These are phyloP conservation scores for Pygmarrhopalites habei DNA, from an alignment of 1,140 invertebrate species.

Conservation along the genomic window DNA sequence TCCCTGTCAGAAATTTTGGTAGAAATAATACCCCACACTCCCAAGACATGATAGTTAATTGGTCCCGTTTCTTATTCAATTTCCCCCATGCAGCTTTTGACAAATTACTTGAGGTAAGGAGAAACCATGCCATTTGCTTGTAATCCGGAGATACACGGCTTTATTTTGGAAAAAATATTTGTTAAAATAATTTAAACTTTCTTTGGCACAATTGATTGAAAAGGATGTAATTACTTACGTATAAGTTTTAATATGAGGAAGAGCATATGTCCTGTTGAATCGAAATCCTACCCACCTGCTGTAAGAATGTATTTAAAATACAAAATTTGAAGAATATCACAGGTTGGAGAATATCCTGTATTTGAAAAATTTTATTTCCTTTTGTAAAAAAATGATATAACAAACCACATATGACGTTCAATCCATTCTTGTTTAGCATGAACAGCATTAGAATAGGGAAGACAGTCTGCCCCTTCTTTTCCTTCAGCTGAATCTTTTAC, in stretches of 20 bases:
- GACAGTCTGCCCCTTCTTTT: constrained; percentile 69
- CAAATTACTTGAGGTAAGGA: constrained; percentile 85
- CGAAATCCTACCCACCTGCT: constrained; percentile 1
- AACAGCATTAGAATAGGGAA: constrained; percentile 73
- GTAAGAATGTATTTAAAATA: neutral
- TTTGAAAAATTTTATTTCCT: too few relatives aligned
- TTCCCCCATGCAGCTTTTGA: constrained; percentile 93
- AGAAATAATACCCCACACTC: constrained; percentile 86
- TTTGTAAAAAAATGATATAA: too few relatives aligned
- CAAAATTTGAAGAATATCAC: too few relatives aligned
- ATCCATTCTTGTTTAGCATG: constrained; percentile 85
- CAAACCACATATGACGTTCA: constrained; percentile 66
- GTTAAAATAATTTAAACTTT: too few relatives aligned
- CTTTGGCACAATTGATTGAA: too few relatives aligned
- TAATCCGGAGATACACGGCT: constrained; percentile 61
- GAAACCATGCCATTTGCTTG: constrained; percentile 64
- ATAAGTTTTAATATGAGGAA: constrained; percentile 93
- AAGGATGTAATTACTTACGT: too few relatives aligned
- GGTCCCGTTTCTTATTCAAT: constrained; percentile 56
- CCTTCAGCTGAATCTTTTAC: constrained; percentile 77
- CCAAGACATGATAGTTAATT: constrained; percentile 73
- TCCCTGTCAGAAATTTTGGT: constrained; percentile 59
- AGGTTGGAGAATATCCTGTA: too few relatives aligned
- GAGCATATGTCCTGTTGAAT: constrained; percentile 57
- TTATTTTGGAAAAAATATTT: too few relatives aligned